Evolutionary conservation across 2,797 vertebrate species (phyloP).

Genomic region (Miichthys miiuy): DNA sequence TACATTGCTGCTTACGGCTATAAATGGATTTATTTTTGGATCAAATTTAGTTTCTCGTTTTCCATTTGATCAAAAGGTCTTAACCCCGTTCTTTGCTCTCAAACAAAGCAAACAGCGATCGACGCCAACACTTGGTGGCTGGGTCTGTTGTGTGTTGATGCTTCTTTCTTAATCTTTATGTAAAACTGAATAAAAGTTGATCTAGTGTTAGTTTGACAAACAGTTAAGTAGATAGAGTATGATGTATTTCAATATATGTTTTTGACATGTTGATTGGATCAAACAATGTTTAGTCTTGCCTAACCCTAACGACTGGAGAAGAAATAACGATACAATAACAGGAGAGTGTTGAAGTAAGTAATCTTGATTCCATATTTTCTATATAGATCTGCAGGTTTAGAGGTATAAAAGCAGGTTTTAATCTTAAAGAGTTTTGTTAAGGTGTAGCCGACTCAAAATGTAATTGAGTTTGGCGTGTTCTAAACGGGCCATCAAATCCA

Average conservation of each 20-base stretch:
- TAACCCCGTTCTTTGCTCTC: constrained; percentile 14
- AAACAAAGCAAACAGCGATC: constrained; percentile 25
- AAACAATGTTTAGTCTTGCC: not conserved
- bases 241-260: not conserved
- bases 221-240: too few relatives aligned
- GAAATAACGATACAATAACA: not conserved
- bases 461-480: not conserved
- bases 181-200: not conserved
- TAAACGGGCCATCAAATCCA: not conserved
- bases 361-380: not conserved
- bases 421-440: not conserved
- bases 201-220: constrained; percentile 1
- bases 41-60: constrained; percentile 43
- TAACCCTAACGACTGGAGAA: not conserved
- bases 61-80: constrained; percentile 29
- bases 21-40: constrained; percentile 35
- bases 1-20: constrained; percentile 9
- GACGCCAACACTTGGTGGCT: not conserved
- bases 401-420: constrained; percentile 6
- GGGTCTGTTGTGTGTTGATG: not conserved
- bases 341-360: not conserved
- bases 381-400: not conserved
- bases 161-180: not conserved
- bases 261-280: not conserved
- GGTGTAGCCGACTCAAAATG: not conserved